phyloP scores from a whole-genome alignment of 1,140 invertebrate species.

The Drosophila prosaltans region DNA sequence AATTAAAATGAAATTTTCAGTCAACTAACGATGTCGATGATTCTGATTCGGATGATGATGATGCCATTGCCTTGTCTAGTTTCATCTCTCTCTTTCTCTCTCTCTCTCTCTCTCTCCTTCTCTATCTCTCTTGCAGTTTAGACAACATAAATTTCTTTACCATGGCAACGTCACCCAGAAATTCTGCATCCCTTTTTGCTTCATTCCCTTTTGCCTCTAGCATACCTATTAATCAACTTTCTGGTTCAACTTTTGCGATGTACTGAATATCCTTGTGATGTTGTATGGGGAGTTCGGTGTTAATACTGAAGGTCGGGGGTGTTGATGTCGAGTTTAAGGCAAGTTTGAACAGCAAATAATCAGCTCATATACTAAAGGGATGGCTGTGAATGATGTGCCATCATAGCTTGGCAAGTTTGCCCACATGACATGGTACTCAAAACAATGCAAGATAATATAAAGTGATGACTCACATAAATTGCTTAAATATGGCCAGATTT shows the following conservation, averaged over 20 bases:
- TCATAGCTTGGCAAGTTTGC: conserved; percentile 33
- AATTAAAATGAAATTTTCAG: conserved; percentile 64
- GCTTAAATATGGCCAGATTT: conserved; percentile 1
- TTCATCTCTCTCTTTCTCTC: conserved; percentile 11
- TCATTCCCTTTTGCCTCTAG: conserved; percentile 8
- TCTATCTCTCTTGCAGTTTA: conserved; percentile 36
- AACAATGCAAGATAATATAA: conserved; percentile 26
- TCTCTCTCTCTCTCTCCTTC: too few species aligned
- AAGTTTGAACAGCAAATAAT: conserved; percentile 65
- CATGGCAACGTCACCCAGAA: conserved; percentile 18
- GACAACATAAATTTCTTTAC: conserved; percentile 45
- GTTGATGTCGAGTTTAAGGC: conserved; percentile 26
- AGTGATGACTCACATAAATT: conserved; percentile 1
- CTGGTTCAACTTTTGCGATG: conserved; percentile 62
- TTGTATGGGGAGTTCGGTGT: background rate
- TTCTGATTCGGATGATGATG: conserved; percentile 29
- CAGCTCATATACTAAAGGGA: conserved; percentile 41
- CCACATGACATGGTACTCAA: conserved; percentile 24
- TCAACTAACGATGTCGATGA: conserved; percentile 4
- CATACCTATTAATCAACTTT: conserved; percentile 76
- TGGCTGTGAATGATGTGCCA: conserved; percentile 57
- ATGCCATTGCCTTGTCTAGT: background rate
- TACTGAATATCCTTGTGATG: conserved; percentile 39
- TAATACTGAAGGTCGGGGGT: background rate
- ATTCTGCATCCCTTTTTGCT: background rate